These are phyloP conservation scores for Therioaphis trifolii DNA, from an alignment of 2,888 invertebrate genomes.

Conservation along the genomic window DNA sequence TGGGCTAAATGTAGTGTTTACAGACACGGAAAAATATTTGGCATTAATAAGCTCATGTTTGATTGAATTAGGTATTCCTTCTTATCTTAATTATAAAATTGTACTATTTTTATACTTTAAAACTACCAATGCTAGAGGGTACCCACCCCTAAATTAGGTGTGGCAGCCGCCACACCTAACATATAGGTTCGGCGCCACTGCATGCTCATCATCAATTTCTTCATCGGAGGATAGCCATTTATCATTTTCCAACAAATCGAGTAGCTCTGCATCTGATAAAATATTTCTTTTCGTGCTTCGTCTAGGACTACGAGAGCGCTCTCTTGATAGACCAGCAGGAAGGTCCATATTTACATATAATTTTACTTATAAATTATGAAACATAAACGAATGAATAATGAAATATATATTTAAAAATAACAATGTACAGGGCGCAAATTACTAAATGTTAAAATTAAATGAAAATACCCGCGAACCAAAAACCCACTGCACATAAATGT, in stretches of 20 bases:
- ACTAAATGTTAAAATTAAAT: not conserved
- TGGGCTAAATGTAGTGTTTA: too few species aligned
- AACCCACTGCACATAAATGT: not conserved
- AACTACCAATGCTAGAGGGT: too few species aligned
- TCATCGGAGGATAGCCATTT: constrained; percentile 21
- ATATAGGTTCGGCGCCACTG: too few species aligned
- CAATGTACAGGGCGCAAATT: not conserved
- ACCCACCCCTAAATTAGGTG: not conserved
- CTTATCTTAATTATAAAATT: too few species aligned
- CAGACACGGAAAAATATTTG: too few species aligned
- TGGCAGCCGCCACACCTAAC: too few species aligned
- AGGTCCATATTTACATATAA: constrained; percentile 1
- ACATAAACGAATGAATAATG: not conserved
- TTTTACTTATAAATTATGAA: not conserved
- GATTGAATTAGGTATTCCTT: not conserved
- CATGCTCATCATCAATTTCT: constrained; percentile 27
- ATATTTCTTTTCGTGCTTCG: not conserved
- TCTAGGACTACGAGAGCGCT: constrained; percentile 17
- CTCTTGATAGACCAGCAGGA: constrained; percentile 18
- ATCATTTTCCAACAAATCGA: constrained; percentile 14
- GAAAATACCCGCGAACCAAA: constrained; percentile 11
- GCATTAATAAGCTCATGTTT: too few species aligned
- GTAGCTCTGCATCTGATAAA: constrained; percentile 19
- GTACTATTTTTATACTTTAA: too few species aligned
- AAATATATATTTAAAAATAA: constrained; percentile 2